Evolutionary conservation across 2,888 invertebrate species (phyloP), one percentile per base, ranked within the genome.

Genomic region (Hermaeophaga mercurialis): DNA sequence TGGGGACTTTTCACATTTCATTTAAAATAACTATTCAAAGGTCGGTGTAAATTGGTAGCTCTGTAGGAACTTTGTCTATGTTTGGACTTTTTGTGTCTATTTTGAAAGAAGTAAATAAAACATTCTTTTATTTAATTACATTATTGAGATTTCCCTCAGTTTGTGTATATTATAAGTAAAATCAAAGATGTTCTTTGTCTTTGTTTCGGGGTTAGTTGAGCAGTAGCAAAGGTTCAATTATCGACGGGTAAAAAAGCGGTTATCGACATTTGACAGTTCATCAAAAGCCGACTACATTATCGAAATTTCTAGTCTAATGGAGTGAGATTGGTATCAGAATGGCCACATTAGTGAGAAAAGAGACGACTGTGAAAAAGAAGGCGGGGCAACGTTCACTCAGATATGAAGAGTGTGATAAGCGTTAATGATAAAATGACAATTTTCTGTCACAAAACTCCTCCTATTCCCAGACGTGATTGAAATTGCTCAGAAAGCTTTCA

Each of bases 351-450:
- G 65, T 61, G 57, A 54, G 65, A 64, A 65, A 60, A 58, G 58
- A 62, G 61, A 50, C 56, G 64, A 63, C 59, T 62, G 57, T 64
- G 59, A 59, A 63, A 64, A 63, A 48, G 61, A 53, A 49, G 66
- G 67, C 66, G 66, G 60, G 64, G 59, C 52, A 34, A 60, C 59
- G 47, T 61, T 58, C 63, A 67, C 65, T 67, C 65, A 65, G 70
- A 67, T 70, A 60, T 61, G 61, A 59, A 59, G 56, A 62, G 59
- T 59, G 55, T 54, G 70, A 71, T 70, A 69, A 70, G 64, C 59
- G 58, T 60, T 69, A 69, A 71, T 69, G 69, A 71, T 70, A 69
- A 70, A 72, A 67, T 69, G 72, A 72, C 72, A 72, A 70, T 72
- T 71, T 65, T 69, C 66, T 70, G 72, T 71, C 71, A 72, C 66